These are phyloP conservation scores for Drosophila helvetica DNA, from an alignment of 2,888 invertebrate genomes.

Conservation along the genomic window DNA sequence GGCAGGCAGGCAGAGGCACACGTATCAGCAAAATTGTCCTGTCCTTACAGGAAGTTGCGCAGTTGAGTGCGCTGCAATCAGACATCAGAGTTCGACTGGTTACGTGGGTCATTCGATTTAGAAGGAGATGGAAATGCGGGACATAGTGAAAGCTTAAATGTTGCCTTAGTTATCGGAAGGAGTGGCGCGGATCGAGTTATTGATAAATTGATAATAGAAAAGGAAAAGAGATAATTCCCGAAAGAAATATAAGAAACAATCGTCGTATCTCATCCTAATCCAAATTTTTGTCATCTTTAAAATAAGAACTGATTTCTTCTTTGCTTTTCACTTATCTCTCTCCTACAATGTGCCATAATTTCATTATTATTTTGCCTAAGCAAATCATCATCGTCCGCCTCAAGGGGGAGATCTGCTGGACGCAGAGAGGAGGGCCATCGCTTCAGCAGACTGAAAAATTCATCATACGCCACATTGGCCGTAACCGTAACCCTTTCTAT, in stretches of 20 bases:
- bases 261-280: too few species aligned
- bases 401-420: constrained; percentile 41
- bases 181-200: neutral
- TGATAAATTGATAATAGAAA: neutral
- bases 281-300: neutral
- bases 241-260: too few species aligned
- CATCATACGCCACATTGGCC: constrained; percentile 77
- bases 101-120: neutral
- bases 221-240: too few species aligned
- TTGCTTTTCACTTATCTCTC: too few species aligned
- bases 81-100: constrained; percentile 10
- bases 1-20: constrained; percentile 21
- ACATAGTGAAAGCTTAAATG: constrained; percentile 25
- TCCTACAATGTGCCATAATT: neutral
- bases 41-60: constrained; percentile 52
- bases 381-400: neutral
- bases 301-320: neutral
- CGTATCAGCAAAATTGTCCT: constrained; percentile 23
- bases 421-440: constrained; percentile 29
- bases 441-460: constrained; percentile 56
- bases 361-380: neutral
- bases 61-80: constrained; percentile 63
- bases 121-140: constrained; percentile 10
- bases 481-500: constrained; percentile 40
- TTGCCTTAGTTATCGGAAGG: too few species aligned